These are phyloP conservation scores for Phyllotreta cruciferae DNA, from an alignment of 2,888 invertebrate genomes.

Conservation along the genomic window DNA sequence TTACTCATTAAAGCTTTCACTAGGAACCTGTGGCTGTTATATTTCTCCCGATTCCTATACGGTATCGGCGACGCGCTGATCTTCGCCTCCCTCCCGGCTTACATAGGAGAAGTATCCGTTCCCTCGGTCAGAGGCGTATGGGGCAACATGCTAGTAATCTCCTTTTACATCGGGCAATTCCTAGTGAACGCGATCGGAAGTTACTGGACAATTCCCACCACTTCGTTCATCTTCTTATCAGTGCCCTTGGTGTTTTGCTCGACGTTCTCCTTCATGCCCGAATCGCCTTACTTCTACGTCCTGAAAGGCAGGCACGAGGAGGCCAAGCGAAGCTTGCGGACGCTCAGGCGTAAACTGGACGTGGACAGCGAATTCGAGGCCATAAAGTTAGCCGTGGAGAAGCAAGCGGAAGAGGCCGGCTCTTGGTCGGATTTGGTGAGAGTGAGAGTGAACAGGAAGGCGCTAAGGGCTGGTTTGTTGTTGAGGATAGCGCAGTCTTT, in stretches of 20 bases:
- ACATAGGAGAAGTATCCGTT: conserved; percentile 47
- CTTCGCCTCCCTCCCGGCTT: conserved; percentile 42
- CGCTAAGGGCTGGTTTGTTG: conserved; percentile 47
- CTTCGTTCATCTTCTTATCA: conserved; percentile 65
- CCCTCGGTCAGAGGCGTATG: conserved; percentile 50
- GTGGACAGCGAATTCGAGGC: conserved; percentile 46
- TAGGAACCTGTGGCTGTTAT: conserved; percentile 38
- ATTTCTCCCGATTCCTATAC: conserved; percentile 45
- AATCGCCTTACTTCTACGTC: conserved; percentile 56
- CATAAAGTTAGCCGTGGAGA: conserved; percentile 45
- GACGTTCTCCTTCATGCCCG: conserved; percentile 68
- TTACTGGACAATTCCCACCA: conserved; percentile 62
- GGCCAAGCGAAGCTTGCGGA: conserved; percentile 45
- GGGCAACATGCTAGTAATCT: conserved; percentile 47
- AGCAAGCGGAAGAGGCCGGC: conserved; percentile 51
- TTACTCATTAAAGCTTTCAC: conserved; percentile 10
- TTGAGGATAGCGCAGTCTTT: conserved; percentile 49
- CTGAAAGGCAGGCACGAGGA: conserved; percentile 43
- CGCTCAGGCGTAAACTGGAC: conserved; percentile 42
- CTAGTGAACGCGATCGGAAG: conserved; percentile 61
- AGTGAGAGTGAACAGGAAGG: conserved; percentile 48
- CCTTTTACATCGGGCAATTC: conserved; percentile 47
- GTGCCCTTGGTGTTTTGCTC: conserved; percentile 66
- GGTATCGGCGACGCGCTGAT: conserved; percentile 44
- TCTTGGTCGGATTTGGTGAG: conserved; percentile 49